These are phyloP conservation scores for Chrysaora quinquecirrha DNA, from an alignment of 30 jellyfish, hydroid and myxozoan genomes.

Conservation along the genomic window DNA sequence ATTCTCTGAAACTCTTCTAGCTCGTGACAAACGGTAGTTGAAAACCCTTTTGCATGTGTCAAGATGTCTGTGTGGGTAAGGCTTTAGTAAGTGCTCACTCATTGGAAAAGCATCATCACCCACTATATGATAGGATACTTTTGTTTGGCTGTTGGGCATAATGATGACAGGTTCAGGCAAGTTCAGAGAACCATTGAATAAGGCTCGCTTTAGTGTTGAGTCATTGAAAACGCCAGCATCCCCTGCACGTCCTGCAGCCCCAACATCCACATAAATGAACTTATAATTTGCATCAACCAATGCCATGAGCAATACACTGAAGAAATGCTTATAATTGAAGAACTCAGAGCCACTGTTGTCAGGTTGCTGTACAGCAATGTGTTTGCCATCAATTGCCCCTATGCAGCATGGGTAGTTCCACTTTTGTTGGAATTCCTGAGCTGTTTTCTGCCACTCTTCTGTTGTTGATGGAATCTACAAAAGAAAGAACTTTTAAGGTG, in stretches of 20 bases:
- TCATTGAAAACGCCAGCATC: conserved; percentile 40
- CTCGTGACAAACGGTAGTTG: conserved; percentile 50
- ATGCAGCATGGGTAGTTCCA: conserved; percentile 67
- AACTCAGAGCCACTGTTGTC: conserved; percentile 59
- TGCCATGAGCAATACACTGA: conserved; percentile 37
- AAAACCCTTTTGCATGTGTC: conserved; percentile 13
- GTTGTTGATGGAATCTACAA: conserved; percentile 36
- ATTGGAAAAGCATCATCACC: conserved; percentile 47
- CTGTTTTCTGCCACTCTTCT: conserved; percentile 37
- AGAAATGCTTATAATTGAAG: conserved; percentile 48
- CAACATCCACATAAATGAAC: conserved; percentile 43
- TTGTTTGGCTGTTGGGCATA: neutral
- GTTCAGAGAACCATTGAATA: conserved; percentile 6
- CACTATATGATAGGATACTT: neutral
- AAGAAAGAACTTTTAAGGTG: neutral
- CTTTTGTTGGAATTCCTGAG: conserved; percentile 33
- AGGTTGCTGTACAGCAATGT: conserved; percentile 58
- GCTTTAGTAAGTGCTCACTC: neutral
- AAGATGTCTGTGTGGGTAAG: neutral
- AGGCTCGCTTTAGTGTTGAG: conserved; percentile 27
- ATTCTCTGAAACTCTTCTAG: conserved; percentile 55
- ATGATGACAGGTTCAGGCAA: conserved; percentile 1
- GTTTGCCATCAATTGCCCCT: conserved; percentile 70
- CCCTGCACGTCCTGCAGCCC: conserved; percentile 68
- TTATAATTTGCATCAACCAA: conserved; percentile 56